A percentile compares a stretch with the other conserved stretches of the same genome.
Conservation (phyloP, 2,888 invertebrate genomes). For the Sesia bembeciformis region DNA sequence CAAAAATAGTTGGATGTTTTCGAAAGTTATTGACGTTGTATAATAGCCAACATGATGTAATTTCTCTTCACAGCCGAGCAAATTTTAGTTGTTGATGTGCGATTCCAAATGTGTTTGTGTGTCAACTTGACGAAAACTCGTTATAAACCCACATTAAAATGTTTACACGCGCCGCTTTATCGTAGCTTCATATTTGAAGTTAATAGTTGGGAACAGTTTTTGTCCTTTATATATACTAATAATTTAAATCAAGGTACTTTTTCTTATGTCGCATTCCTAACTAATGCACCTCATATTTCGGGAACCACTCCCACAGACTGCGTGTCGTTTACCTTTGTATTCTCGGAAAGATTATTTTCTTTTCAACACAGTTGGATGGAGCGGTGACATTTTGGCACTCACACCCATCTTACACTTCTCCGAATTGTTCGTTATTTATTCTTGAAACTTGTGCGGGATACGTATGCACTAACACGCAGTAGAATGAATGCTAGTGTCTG, state of each 20-base stretch:
- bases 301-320: slow-evolving; percentile 2
- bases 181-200: no score
- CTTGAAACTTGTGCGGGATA: no score
- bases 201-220: no score
- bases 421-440: slow-evolving; percentile 5
- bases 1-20: not conserved
- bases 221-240: no score
- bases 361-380: slow-evolving; percentile 15
- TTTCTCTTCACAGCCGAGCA: no score
- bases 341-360: slow-evolving; percentile 28
- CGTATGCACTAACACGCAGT: no score
- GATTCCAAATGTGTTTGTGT: not conserved
- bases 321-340: slow-evolving; percentile 39
- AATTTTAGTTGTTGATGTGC: not conserved
- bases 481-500: no score
- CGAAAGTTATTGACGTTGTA: slow-evolving; percentile 10
- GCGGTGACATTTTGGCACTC: slow-evolving; percentile 30
- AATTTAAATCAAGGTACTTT: no score
- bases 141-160: not conserved
- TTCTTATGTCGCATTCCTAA: no score
- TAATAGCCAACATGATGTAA: no score
- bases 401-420: slow-evolving; percentile 1
- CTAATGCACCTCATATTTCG: no score
- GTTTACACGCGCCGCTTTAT: not conserved
- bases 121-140: not conserved